phyloP scores from a whole-genome alignment of 2,797 vertebrate genomes.

The Acanthurus tractus region DNA sequence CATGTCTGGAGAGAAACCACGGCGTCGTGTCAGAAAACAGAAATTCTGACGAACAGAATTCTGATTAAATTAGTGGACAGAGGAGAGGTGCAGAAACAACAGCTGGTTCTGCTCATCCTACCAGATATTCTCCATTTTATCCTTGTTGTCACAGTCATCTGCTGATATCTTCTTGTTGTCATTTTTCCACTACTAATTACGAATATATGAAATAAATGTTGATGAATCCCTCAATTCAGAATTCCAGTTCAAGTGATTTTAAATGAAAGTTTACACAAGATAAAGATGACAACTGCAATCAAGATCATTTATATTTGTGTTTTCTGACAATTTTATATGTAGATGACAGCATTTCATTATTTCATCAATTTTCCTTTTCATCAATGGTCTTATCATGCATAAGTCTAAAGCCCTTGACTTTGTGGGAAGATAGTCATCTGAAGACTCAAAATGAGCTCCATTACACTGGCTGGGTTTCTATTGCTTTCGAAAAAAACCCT shows the following conservation, averaged over 20 bases:
- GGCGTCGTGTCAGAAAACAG: slow-evolving; percentile 37
- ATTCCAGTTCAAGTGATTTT: neutral
- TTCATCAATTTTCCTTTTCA: slow-evolving; percentile 6
- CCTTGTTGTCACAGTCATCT: neutral
- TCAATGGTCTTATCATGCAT: slow-evolving; percentile 18
- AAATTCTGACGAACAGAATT: slow-evolving; percentile 45
- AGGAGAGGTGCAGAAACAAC: neutral
- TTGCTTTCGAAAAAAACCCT: slow-evolving; percentile 15
- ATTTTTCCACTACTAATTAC: neutral
- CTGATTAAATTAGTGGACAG: slow-evolving; percentile 43
- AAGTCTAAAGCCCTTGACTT: slow-evolving; percentile 31
- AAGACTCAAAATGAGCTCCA: slow-evolving; percentile 8
- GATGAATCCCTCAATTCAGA: neutral
- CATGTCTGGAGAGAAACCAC: slow-evolving; percentile 37
- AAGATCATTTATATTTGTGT: neutral
- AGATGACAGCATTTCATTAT: slow-evolving; percentile 4
- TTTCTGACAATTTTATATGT: neutral
- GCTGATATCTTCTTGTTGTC: neutral
- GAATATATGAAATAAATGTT: neutral
- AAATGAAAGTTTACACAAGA: neutral
- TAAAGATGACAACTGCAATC: neutral
- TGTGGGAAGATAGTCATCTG: slow-evolving; percentile 11
- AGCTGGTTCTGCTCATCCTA: neutral
- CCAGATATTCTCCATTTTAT: neutral
- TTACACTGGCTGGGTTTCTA: slow-evolving; percentile 4